Percentiles rank a stretch among this genome's conserved stretches.
phyloP scores from a whole-genome alignment of 2,888 invertebrate genomes.

The Stenodema calcarata region DNA sequence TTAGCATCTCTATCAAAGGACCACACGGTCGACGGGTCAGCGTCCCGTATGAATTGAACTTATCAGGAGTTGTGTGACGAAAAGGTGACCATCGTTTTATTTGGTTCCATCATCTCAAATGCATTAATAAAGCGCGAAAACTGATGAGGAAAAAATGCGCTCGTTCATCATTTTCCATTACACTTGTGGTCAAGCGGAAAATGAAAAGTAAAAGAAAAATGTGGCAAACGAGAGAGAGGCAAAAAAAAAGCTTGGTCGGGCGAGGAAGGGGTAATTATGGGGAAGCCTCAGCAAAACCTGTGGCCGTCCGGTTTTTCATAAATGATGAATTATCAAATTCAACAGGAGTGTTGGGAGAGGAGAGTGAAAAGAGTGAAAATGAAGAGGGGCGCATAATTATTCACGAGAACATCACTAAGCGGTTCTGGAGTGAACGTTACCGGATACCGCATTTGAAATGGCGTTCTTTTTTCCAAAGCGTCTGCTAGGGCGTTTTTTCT shows the following conservation, averaged over 20 bases:
- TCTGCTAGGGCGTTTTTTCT: neutral
- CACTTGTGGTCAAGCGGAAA: slow-evolving; percentile 7
- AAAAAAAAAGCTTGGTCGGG: neutral
- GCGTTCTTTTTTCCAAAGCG: neutral
- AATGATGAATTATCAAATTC: slow-evolving; percentile 22
- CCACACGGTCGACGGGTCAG: no score
- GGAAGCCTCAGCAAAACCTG: neutral
- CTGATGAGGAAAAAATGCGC: neutral
- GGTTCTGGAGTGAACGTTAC: neutral
- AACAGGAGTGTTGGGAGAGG: neutral
- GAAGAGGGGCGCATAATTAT: neutral
- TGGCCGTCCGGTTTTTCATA: slow-evolving; percentile 10
- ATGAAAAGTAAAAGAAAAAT: neutral
- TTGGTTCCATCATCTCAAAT: no score
- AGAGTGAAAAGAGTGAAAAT: neutral
- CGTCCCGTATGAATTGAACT: no score
- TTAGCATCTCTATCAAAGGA: no score
- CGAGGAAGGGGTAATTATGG: neutral
- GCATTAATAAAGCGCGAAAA: neutral
- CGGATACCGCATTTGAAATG: neutral
- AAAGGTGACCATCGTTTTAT: no score
- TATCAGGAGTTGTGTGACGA: no score
- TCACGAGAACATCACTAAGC: neutral
- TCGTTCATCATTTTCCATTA: slow-evolving; percentile 23
- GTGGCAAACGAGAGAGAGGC: neutral